These are phyloP conservation scores for Conopomorpha cramerella DNA, from an alignment of 1,140 invertebrate species.

Conservation along the genomic window DNA sequence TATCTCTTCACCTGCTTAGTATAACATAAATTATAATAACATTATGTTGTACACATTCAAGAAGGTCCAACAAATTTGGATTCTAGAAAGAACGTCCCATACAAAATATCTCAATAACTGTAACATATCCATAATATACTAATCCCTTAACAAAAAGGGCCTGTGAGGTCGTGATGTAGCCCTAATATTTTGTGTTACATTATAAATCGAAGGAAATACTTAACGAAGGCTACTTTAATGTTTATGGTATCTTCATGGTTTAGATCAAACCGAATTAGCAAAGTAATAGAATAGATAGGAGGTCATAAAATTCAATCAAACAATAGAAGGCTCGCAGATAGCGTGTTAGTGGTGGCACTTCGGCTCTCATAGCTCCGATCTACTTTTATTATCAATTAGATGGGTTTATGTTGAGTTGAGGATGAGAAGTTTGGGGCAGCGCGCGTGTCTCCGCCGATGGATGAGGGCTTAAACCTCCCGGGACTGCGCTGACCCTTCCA, in stretches of 20 bases:
- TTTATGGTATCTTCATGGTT: too few species aligned
- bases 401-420: neutral
- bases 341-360: too few species aligned
- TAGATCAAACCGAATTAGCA: too few species aligned
- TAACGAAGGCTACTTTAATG: too few species aligned
- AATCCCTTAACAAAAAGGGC: slow-evolving; percentile 28
- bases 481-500: neutral
- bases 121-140: slow-evolving; percentile 30
- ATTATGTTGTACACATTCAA: slow-evolving; percentile 53
- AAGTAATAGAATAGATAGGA: too few species aligned
- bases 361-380: too few species aligned
- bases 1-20: slow-evolving; percentile 13
- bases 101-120: slow-evolving; percentile 41
- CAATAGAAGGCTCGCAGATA: too few species aligned
- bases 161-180: slow-evolving; percentile 23
- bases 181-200: too few species aligned
- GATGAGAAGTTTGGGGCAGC: neutral
- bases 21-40: slow-evolving; percentile 59
- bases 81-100: slow-evolving; percentile 47
- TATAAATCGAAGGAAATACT: too few species aligned
- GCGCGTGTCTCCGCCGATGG: neutral
- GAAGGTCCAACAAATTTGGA: slow-evolving; percentile 50
- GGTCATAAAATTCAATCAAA: too few species aligned
- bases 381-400: too few species aligned
- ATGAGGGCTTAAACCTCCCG: neutral